These are phyloP conservation scores for Bactericera cockerelli DNA, from an alignment of 1,140 invertebrate genomes.

Conservation along the genomic window DNA sequence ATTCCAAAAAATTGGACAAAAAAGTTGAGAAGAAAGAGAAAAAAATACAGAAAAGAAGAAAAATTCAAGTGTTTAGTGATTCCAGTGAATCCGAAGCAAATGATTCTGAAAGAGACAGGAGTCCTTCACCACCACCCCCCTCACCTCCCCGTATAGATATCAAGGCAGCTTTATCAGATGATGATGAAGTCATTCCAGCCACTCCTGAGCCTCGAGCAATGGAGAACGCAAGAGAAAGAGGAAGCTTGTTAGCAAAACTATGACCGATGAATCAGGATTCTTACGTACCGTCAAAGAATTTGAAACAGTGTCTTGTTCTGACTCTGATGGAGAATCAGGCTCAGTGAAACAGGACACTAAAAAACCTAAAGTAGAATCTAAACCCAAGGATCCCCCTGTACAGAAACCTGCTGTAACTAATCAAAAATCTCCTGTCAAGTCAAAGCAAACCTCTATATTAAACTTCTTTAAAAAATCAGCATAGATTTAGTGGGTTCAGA, in stretches of 20 bases:
- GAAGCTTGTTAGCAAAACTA: not conserved
- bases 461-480: not conserved
- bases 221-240: constrained; percentile 5
- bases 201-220: not conserved
- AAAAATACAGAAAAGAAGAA: not conserved
- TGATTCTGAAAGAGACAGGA: not conserved
- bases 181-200: not conserved
- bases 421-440: not conserved
- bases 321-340: not conserved
- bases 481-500: too few species aligned
- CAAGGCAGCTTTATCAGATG: not conserved
- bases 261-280: not conserved
- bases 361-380: not conserved
- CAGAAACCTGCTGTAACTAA: too few species aligned
- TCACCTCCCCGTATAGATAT: not conserved
- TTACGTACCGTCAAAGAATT: constrained; percentile 4
- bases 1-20: not conserved
- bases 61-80: not conserved
- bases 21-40: not conserved
- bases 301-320: not conserved
- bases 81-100: not conserved
- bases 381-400: not conserved
- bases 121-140: not conserved
- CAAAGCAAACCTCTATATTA: not conserved
- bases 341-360: not conserved